Evolutionary conservation across 2,888 invertebrate genomes (phyloP), one percentile per base, ranked within the genome.

Genomic region (Chrysolina americana): DNA sequence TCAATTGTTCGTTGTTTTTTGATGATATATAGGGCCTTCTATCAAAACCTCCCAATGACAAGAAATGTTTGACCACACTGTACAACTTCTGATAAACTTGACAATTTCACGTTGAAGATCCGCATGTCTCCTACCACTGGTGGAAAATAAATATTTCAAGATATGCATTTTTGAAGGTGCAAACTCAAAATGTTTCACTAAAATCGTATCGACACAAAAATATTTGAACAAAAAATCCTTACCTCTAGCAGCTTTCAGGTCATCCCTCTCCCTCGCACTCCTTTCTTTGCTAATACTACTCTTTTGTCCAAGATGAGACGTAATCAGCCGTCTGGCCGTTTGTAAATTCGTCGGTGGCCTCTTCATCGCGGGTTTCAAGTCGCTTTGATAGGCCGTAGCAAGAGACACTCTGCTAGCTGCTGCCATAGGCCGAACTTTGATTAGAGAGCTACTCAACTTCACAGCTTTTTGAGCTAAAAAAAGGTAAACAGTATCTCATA

Each of bases 301-400:
- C 79, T 85, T 87, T 11, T 86, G 83, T 36, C 87, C 87, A 63
- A 88, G 82, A 80, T 87, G 87, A 2, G 85, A 84, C 5, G 85
- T 88, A 59, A 88, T 88, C 78, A 88, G 78, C 72, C 88, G 78
- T 68, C 88, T 83, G 11, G 87, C 88, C 71, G 88, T 87, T 79
- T 87, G 87, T 79, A 88, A 81, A 76, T 85, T 87, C 19, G 87
- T 87, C 73, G 83, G 84, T 21, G 88, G 88, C 69, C 88, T 80
- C 79, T 87, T 87, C 87, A 88, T 87, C 0, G 87, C 88, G 28
- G 88, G 88, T 77, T 84, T 87, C 65, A 88, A 80, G 76, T 87
- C 87, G 21, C 80, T 80, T 74, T 84, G 84, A 53, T 83, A 80
- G 13, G 87, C 87, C 53, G 85, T 83, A 70, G 83, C 82, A 69